These are phyloP conservation scores for Leiothrix lutea DNA, from an alignment of 2,113 vertebrate species.

Conservation along the genomic window DNA sequence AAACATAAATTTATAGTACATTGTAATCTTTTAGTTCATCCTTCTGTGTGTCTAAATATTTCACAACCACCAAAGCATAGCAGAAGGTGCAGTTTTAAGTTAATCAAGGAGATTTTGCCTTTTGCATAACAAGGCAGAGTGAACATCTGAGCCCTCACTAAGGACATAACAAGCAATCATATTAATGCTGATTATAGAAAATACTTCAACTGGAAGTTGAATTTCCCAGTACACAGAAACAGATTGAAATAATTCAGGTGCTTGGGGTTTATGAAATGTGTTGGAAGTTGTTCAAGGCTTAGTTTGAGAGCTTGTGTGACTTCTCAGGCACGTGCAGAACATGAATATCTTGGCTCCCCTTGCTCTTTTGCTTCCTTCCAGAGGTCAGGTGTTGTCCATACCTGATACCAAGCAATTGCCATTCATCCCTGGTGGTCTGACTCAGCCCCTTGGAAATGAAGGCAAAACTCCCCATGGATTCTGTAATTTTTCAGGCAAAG, in stretches of 20 bases:
- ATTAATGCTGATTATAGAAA: neutral
- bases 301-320: neutral
- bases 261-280: neutral
- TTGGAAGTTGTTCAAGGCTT: neutral
- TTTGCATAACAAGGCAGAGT: neutral
- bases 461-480: neutral
- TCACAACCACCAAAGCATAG: neutral
- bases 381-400: neutral
- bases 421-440: neutral
- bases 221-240: neutral
- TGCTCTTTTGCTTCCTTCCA: neutral
- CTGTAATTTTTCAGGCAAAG: neutral
- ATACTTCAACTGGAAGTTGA: neutral
- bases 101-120: neutral
- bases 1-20: neutral
- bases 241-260: neutral
- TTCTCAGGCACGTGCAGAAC: neutral
- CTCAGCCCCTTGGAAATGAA: neutral
- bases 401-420: fast-evolving
- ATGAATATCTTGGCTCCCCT: neutral
- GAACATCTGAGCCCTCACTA: neutral
- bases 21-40: neutral
- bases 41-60: neutral
- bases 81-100: neutral
- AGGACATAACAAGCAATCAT: neutral